Evolutionary conservation across 2,888 invertebrate species (phyloP), one percentile per base, ranked within the genome.

Genomic region (Cryptocheilus praepositus): DNA sequence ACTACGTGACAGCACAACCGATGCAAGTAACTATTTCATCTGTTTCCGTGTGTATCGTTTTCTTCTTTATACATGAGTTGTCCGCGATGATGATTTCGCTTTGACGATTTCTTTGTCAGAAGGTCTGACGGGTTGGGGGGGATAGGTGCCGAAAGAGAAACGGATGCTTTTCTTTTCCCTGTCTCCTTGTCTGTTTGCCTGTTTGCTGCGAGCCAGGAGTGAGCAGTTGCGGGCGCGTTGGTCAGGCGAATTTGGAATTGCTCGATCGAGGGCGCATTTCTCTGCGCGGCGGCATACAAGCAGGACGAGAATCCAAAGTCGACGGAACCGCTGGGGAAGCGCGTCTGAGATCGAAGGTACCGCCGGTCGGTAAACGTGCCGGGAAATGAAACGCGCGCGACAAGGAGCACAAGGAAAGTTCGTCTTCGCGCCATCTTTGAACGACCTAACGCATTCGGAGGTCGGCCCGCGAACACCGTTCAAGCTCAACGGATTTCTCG

Each of bases 1-100:
- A 88, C 88, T 88, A 88, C 88, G 83, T 88, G 86, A 86, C 86
- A 87, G 88, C 88, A 88, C 88, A 88, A 88, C 88, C 88, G 85
- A 88, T 88, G 86, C 86, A 86, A 88, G 86, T 88, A 88, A 88
- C 88, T 88, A 86, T 87, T 85, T 85, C 81, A 78, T 78, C 75
- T 76, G 71, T 78, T 75, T 74, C 64, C 71, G n/a, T 69, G 62
- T 61, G 46, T 68, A 64, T 45, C 15, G 56, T 70, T 69, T 61
- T 62, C 22, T 64, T 64, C 61, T 75, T 75, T 72, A 79, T 74
- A 73, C 76, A 76, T 78, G 70, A 70, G 52, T 70, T 36, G 1
- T 36, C 11, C 36, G 36, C 44, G 36, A 18, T 43, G 46, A 60
- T 45, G 61, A 36, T 4, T 49, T 49, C 49, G 49, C 19, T 43